Evolutionary conservation across 1,140 invertebrate species (phyloP).

Genomic region (Neuroterus valhalla): DNA sequence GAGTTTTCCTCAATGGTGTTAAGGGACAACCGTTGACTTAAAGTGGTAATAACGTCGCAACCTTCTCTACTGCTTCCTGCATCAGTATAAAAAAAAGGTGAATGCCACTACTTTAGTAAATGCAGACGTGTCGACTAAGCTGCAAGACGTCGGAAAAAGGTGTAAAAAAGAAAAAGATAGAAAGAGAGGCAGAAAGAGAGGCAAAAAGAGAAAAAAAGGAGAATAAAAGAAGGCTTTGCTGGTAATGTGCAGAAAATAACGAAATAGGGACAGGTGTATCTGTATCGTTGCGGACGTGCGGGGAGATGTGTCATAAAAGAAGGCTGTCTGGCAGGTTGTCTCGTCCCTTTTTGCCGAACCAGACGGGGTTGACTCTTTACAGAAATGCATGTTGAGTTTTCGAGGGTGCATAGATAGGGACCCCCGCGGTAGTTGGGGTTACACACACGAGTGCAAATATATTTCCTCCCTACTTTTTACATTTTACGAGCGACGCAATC

Average conservation of each 20-base stretch:
- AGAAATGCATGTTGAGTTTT: slow-evolving; percentile 55
- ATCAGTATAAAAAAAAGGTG: neutral
- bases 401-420: slow-evolving; percentile 21
- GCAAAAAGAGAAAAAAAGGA: neutral
- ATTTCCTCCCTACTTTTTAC: too few relatives aligned
- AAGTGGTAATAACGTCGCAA: too few relatives aligned
- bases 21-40: too few relatives aligned
- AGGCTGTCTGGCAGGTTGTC: slow-evolving; percentile 52
- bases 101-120: neutral
- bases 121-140: slow-evolving; percentile 1
- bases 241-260: slow-evolving; percentile 11
- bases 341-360: slow-evolving; percentile 57
- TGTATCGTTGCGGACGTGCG: neutral
- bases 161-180: neutral
- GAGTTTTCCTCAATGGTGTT: too few relatives aligned
- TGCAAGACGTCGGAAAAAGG: slow-evolving; percentile 1
- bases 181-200: slow-evolving; percentile 1
- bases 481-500: neutral
- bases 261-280: slow-evolving; percentile 7
- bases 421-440: neutral
- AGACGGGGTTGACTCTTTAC: slow-evolving; percentile 59
- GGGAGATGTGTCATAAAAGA: neutral
- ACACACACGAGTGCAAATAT: neutral
- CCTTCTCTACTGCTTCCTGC: too few relatives aligned
- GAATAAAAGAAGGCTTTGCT: neutral